Evolutionary conservation across 2,888 invertebrate genomes (phyloP).

Genomic region (Atethmia centrago): DNA sequence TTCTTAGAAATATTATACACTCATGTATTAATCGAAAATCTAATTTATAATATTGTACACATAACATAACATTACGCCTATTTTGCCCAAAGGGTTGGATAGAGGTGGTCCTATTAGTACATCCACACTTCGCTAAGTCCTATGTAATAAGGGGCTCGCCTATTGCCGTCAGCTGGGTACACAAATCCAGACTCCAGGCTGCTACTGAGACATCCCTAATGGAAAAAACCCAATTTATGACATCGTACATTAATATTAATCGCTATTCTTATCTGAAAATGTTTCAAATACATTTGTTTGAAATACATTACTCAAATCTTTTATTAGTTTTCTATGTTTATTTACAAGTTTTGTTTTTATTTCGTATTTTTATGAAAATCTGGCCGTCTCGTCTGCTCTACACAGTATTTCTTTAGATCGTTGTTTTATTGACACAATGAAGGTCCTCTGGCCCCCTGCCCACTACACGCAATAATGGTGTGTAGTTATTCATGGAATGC

Average conservation of each 20-base stretch:
- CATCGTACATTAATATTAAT: background rate
- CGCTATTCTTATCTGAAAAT: background rate
- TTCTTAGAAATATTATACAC: background rate
- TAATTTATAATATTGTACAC: too few relatives aligned
- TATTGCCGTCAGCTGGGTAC: background rate
- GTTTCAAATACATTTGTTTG: too few relatives aligned
- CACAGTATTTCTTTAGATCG: conserved; percentile 26
- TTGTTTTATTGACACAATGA: conserved; percentile 44
- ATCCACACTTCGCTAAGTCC: background rate
- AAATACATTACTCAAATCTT: background rate
- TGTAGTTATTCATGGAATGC: conserved; percentile 53
- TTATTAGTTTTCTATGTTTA: conserved; percentile 7
- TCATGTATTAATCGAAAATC: background rate
- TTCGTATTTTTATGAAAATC: conserved; percentile 5
- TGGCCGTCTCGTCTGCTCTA: background rate
- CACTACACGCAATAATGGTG: conserved; percentile 47
- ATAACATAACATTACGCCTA: too few relatives aligned
- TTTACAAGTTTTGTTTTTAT: conserved; percentile 15
- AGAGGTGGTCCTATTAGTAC: background rate
- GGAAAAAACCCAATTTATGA: too few relatives aligned
- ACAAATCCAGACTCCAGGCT: background rate
- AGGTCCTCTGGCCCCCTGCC: conserved; percentile 16
- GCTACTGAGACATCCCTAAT: background rate
- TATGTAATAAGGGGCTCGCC: background rate
- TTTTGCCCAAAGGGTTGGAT: background rate